Conservation (phyloP, 2,888 invertebrate species). For the Microctonus hyperodae region DNA sequence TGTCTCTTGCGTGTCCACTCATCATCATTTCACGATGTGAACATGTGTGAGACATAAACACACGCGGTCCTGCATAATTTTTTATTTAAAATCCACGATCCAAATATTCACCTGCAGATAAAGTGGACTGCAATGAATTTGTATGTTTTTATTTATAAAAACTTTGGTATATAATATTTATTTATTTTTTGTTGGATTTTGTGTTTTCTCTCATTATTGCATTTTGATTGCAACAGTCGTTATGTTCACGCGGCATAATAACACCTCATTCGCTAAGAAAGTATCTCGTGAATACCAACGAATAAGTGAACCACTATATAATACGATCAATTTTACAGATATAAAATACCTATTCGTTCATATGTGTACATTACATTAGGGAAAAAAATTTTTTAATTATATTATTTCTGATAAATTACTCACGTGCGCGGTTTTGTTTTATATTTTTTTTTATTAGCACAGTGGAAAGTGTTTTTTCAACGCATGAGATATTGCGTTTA, state of each 20-base stretch:
- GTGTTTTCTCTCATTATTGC: constrained; percentile 1
- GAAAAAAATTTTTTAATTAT: neutral
- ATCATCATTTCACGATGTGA: constrained; percentile 15
- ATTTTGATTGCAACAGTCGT: constrained; percentile 1
- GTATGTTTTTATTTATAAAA: neutral
- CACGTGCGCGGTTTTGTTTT: neutral
- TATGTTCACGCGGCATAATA: neutral
- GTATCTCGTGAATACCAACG: neutral
- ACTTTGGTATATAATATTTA: too few relatives aligned
- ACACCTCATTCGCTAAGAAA: neutral
- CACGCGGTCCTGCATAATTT: neutral
- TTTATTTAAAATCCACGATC: neutral
- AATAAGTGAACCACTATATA: neutral
- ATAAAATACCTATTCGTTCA: constrained; percentile 1
- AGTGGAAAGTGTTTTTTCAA: constrained; percentile 17
- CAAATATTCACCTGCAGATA: neutral
- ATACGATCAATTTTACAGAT: constrained; percentile 19
- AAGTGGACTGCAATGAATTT: neutral
- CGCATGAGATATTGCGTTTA: constrained; percentile 19
- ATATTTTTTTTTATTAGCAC: neutral
- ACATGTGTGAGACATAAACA: constrained; percentile 3
- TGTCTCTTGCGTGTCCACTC: constrained; percentile 7
- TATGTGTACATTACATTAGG: neutral
- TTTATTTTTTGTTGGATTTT: neutral
- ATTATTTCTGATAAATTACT: neutral